Evolutionary conservation across 2,797 vertebrate species (phyloP).

Genomic region (Coregonus suidteri): DNA sequence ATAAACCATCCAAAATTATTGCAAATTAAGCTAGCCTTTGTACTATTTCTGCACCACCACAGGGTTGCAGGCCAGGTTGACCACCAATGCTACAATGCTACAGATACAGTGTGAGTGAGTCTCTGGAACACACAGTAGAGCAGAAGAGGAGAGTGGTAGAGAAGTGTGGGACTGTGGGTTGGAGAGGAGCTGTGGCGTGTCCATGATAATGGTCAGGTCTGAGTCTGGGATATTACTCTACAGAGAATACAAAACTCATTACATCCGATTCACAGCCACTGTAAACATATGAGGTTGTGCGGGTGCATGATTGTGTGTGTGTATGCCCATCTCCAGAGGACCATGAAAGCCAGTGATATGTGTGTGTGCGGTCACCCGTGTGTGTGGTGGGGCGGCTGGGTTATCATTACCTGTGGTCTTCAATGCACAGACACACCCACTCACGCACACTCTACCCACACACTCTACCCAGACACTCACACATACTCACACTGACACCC

Average conservation of each 20-base stretch:
- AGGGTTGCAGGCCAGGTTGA: background rate
- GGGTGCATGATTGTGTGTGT: constrained; percentile 4
- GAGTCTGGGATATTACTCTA: constrained; percentile 33
- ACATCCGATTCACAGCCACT: constrained; percentile 42
- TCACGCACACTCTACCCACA: too few relatives aligned
- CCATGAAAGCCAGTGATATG: constrained; percentile 14
- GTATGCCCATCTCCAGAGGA: background rate
- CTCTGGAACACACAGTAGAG: background rate
- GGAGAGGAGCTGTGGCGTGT: background rate
- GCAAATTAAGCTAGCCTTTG: background rate
- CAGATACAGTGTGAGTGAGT: background rate
- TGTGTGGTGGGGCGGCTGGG: background rate
- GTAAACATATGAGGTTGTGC: constrained; percentile 33
- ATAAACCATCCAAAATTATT: background rate
- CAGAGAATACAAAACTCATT: constrained; percentile 51
- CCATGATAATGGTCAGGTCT: background rate
- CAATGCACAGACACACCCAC: constrained; percentile 20
- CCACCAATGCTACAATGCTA: background rate
- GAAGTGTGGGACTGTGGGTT: background rate
- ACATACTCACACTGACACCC: too few relatives aligned
- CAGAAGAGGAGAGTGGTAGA: background rate
- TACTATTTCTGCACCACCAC: background rate
- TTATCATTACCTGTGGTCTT: constrained; percentile 10
- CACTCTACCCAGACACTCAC: too few relatives aligned
- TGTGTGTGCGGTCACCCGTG: background rate